phyloP scores from a whole-genome alignment of 2,888 invertebrate genomes.

The Dicycla oo region DNA sequence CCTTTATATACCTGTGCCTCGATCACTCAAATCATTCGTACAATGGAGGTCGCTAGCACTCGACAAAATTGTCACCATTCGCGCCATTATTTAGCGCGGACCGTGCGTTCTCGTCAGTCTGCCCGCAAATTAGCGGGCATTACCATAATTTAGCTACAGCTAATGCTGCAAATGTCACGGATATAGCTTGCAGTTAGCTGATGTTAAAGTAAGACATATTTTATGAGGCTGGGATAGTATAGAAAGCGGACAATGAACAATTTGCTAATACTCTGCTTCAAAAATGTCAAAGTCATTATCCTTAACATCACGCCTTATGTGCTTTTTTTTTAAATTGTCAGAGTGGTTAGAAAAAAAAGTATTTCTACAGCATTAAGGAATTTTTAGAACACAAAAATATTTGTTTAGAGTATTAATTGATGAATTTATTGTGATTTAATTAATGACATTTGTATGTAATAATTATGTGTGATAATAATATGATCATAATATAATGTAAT shows the following conservation, averaged over 20 bases:
- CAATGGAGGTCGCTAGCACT: constrained; percentile 46
- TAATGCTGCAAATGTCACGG: constrained; percentile 42
- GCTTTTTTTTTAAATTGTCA: too few species aligned
- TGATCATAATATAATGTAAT: too few species aligned
- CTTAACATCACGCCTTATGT: neutral
- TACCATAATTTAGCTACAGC: constrained; percentile 65
- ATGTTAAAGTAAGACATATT: constrained; percentile 2
- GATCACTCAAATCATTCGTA: constrained; percentile 45
- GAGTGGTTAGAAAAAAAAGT: too few species aligned
- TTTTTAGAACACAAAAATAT: too few species aligned
- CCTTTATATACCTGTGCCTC: neutral
- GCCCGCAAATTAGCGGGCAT: constrained; percentile 65
- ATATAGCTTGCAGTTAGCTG: constrained; percentile 27
- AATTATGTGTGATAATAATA: too few species aligned
- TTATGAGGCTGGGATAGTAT: neutral
- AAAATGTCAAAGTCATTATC: neutral
- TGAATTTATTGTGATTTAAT: too few species aligned
- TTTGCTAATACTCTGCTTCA: neutral
- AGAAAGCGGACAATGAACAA: neutral
- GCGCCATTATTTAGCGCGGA: constrained; percentile 33
- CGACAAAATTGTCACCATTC: constrained; percentile 51
- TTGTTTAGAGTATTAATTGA: too few species aligned
- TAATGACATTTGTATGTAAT: too few species aligned
- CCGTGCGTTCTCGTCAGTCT: constrained; percentile 28
- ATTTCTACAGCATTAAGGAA: too few species aligned